Base-by-base conservation (phyloP, 2,113 vertebrate species). In the Orthonyx spaldingii region DNA sequence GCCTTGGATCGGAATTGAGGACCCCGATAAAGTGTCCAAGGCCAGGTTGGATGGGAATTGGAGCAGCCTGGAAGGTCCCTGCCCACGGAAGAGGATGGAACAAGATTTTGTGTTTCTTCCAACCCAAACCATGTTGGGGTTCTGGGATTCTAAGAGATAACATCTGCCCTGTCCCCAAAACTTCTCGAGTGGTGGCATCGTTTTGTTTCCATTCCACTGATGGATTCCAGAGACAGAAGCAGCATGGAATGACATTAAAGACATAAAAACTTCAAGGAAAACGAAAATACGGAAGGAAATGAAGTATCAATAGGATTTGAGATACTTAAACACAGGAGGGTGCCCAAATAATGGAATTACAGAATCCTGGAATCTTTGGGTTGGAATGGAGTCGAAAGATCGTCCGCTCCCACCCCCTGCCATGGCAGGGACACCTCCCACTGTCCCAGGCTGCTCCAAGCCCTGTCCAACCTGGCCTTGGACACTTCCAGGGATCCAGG, bases 401-500 rank as follows among this genome's bases (percentile, higher is more conserved):
- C 19, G 23, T 47, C 49, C 4, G 28, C 23, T 65, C 14, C 11
- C 39, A 46, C 1, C 47, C 8, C 46, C 8, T 30, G 24, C 11
- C 9, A 18, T 23, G 22, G 7, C 30, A 82, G 44, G 44, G 35
- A 49, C 32, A 42, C 2, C 3, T 84, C 0, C 16, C 32, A 8
- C 10, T 10, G 0, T 44, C 21, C 56, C 56, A 52, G 21, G 4
- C 0, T 24, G 20, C 1, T 83, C 55, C 53, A 23, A 7, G 7
- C 26, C 17, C 17, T 0, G 1, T 55, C 46, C 80, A 71, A 0
- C 16, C 50, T 24, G 20, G n/a, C 35, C 20, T 57, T 17, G 61
- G 61, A 0, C 24, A 50, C 4, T 63, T 0, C 47, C 81, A 84
- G 39, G 33, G 33, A 64, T 55, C 8, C 81, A 63, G 49, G 33